These are phyloP conservation scores for Mimas tiliae DNA, from an alignment of 2,888 invertebrate genomes.

Conservation along the genomic window DNA sequence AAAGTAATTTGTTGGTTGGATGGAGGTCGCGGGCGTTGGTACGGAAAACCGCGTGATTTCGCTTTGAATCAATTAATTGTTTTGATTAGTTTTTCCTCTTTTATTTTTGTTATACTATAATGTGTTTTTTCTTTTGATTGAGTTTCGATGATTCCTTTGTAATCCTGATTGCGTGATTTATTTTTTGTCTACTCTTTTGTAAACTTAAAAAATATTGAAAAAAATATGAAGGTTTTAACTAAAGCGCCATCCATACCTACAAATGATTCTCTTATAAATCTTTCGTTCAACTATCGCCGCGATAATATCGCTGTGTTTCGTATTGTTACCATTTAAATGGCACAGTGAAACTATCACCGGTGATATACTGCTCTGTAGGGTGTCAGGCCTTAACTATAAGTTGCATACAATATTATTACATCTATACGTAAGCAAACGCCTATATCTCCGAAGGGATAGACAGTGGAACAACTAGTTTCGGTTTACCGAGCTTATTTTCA, in stretches of 20 bases:
- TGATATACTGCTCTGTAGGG: too few relatives aligned
- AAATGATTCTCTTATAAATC: neutral
- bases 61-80: slow-evolving; percentile 33
- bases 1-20: slow-evolving; percentile 61
- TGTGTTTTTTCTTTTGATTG: neutral
- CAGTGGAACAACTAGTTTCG: too few relatives aligned
- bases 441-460: too few relatives aligned
- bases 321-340: too few relatives aligned
- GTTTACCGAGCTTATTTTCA: too few relatives aligned
- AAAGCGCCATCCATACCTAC: neutral
- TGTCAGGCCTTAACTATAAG: neutral
- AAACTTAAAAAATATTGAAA: neutral
- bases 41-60: slow-evolving; percentile 50
- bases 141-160: slow-evolving; percentile 4
- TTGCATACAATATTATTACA: too few relatives aligned
- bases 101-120: slow-evolving; percentile 18
- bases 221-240: neutral
- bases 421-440: too few relatives aligned
- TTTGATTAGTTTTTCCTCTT: slow-evolving; percentile 28
- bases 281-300: too few relatives aligned
- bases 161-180: neutral
- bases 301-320: too few relatives aligned
- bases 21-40: slow-evolving; percentile 53
- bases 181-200: neutral
- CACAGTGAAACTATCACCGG: too few relatives aligned